These are phyloP conservation scores for Drosophila pseudoobscura DNA, from an alignment of 1,140 invertebrate genomes.

Conservation along the genomic window DNA sequence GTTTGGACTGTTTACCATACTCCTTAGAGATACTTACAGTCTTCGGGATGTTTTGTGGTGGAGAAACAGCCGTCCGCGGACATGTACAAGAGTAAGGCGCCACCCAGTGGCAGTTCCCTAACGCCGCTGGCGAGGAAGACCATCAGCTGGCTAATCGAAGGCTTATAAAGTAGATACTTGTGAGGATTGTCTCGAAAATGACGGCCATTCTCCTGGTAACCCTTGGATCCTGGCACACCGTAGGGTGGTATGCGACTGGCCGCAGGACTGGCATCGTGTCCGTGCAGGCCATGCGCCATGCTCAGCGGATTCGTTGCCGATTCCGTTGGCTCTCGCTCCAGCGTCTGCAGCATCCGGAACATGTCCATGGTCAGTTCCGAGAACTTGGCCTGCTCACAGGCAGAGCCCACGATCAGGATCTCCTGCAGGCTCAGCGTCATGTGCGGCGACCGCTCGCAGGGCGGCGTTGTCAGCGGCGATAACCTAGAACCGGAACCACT, in stretches of 20 bases:
- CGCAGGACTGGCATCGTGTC: slow-evolving; percentile 92
- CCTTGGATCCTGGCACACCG: slow-evolving; percentile 85
- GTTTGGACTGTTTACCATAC: not conserved
- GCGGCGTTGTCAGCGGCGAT: slow-evolving; percentile 92
- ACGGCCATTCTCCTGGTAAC: slow-evolving; percentile 89
- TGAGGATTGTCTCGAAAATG: slow-evolving; percentile 95
- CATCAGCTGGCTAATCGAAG: slow-evolving; percentile 95
- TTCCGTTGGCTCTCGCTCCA: slow-evolving; percentile 95
- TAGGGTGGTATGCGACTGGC: slow-evolving; percentile 89
- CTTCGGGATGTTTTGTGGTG: slow-evolving; percentile 94
- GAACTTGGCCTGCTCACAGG: slow-evolving; percentile 98
- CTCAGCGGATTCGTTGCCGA: slow-evolving; percentile 84
- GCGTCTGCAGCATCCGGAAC: slow-evolving; percentile 97
- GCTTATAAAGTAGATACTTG: slow-evolving; percentile 98
- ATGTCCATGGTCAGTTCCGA: slow-evolving; percentile 99
- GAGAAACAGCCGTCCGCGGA: slow-evolving; percentile 96
- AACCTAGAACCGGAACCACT: slow-evolving; percentile 87
- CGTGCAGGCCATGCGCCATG: slow-evolving; percentile 84
- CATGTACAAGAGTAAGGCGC: slow-evolving; percentile 95
- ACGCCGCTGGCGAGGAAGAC: slow-evolving; percentile 97
- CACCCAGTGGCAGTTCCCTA: slow-evolving; percentile 95
- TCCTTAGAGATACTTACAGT: slow-evolving; percentile 88
- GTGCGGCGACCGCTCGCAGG: slow-evolving; percentile 92
- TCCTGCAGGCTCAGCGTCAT: slow-evolving; percentile 96
- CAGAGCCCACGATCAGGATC: slow-evolving; percentile 97